Percentiles rank a stretch among this genome's conserved stretches.
phyloP scores from a whole-genome alignment of 1,140 invertebrate species.

The Triops cancriformis region DNA sequence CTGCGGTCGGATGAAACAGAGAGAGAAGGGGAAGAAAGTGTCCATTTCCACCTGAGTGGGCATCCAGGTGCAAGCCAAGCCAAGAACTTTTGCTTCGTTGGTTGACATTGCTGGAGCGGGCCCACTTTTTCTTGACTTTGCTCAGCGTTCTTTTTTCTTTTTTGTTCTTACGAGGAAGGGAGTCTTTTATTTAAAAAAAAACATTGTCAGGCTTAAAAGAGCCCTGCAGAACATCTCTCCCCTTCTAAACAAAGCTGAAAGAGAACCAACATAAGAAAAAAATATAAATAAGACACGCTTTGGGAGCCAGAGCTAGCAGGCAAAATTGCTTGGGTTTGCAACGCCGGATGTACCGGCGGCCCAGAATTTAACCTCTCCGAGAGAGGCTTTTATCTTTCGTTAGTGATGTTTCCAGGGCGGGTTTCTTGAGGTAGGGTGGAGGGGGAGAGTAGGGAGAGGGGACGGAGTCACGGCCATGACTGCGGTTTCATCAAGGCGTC shows the following conservation, averaged over 20 bases:
- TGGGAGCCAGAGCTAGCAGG: not conserved
- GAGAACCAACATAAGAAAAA: not conserved
- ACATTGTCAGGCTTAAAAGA: too few relatives aligned
- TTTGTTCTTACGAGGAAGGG: too few relatives aligned
- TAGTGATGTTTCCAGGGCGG: not conserved
- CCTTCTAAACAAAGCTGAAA: not conserved
- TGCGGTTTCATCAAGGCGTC: not conserved
- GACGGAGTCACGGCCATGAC: slow-evolving; percentile 1
- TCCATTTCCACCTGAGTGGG: slow-evolving; percentile 8
- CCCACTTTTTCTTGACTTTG: not conserved
- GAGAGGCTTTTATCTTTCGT: not conserved
- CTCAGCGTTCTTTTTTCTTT: too few relatives aligned
- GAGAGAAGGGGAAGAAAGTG: slow-evolving; percentile 5
- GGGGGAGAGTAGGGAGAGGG: not conserved
- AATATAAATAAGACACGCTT: not conserved
- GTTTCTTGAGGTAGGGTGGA: not conserved
- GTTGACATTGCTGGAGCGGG: not conserved
- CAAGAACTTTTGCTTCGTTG: not conserved
- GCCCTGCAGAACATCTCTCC: not conserved
- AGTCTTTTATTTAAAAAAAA: too few relatives aligned
- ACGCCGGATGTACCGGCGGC: not conserved
- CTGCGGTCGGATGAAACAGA: slow-evolving; percentile 7
- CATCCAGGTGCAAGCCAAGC: not conserved
- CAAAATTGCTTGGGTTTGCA: not conserved
- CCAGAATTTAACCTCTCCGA: not conserved